These are phyloP conservation scores for Trichonephila clavata DNA, from an alignment of 1,140 invertebrate genomes.

Conservation along the genomic window DNA sequence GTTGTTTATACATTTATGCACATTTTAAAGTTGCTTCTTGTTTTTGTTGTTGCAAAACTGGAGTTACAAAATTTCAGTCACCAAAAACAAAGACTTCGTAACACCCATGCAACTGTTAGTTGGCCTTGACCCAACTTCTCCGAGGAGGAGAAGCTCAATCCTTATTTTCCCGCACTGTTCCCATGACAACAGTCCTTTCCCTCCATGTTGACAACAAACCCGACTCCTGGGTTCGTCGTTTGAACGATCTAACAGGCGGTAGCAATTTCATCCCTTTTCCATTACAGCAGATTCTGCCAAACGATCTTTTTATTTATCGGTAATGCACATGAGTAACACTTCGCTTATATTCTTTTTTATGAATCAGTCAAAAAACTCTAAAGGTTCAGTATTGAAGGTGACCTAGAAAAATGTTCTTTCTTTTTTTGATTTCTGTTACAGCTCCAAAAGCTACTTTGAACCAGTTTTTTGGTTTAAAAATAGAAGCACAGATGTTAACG, in stretches of 20 bases:
- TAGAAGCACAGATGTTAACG: neutral
- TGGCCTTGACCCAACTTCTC: conserved; percentile 40
- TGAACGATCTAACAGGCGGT: neutral
- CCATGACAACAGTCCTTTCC: neutral
- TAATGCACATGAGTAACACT: neutral
- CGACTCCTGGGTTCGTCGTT: neutral
- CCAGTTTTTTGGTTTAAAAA: neutral
- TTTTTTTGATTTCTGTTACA: neutral
- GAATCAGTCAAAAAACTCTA: neutral
- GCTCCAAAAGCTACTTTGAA: neutral
- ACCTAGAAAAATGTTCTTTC: conserved; percentile 3
- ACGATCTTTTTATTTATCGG: conserved; percentile 3
- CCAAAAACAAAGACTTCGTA: neutral
- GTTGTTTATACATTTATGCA: too few species aligned
- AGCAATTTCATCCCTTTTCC: neutral
- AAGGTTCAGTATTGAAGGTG: neutral
- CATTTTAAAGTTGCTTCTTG: too few species aligned
- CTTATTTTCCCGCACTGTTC: conserved; percentile 7
- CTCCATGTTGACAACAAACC: neutral
- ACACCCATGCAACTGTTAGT: neutral
- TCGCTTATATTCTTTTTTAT: neutral
- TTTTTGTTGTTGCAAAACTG: neutral
- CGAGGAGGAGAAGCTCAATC: neutral
- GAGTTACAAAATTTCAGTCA: neutral
- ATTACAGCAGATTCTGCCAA: neutral